These are phyloP conservation scores for Gonioctena quinquepunctata DNA, from an alignment of 1,140 invertebrate species.

Conservation along the genomic window DNA sequence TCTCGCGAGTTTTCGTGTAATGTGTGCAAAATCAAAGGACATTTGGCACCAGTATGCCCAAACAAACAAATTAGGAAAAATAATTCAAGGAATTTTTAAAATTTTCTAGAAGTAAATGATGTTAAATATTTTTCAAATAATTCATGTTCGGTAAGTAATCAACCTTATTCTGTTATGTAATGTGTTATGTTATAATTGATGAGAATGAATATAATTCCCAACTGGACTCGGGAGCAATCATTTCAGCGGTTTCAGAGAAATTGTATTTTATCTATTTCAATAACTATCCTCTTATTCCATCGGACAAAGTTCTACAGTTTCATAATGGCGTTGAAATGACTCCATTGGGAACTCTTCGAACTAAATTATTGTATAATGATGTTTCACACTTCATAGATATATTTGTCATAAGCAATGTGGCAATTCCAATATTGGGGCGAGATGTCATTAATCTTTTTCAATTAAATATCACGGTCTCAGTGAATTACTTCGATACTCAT, in stretches of 20 bases:
- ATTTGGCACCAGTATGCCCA: slow-evolving; percentile 9
- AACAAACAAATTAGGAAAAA: background rate
- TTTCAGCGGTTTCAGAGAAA: background rate
- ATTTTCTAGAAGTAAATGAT: background rate
- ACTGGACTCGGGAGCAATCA: slow-evolving; percentile 1
- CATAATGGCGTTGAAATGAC: slow-evolving; percentile 8
- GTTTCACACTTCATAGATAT: background rate
- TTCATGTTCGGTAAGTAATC: slow-evolving; percentile 1
- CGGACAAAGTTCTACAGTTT: background rate
- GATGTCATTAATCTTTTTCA: slow-evolving; percentile 13
- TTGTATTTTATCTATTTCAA: slow-evolving; percentile 5
- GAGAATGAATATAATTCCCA: background rate
- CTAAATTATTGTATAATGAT: slow-evolving; percentile 5
- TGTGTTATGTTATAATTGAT: background rate
- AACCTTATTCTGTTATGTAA: slow-evolving; percentile 1
- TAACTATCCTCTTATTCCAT: background rate
- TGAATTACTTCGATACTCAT: background rate
- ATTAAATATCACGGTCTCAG: background rate
- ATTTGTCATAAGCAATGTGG: slow-evolving; percentile 6
- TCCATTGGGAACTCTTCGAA: background rate
- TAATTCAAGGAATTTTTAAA: background rate
- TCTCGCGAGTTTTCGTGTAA: slow-evolving; percentile 5
- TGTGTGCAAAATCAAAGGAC: slow-evolving; percentile 2
- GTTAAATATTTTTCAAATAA: background rate
- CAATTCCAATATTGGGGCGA: slow-evolving; percentile 4